Evolutionary conservation across 1,140 invertebrate species (phyloP).

Genomic region (Drosophila lini): DNA sequence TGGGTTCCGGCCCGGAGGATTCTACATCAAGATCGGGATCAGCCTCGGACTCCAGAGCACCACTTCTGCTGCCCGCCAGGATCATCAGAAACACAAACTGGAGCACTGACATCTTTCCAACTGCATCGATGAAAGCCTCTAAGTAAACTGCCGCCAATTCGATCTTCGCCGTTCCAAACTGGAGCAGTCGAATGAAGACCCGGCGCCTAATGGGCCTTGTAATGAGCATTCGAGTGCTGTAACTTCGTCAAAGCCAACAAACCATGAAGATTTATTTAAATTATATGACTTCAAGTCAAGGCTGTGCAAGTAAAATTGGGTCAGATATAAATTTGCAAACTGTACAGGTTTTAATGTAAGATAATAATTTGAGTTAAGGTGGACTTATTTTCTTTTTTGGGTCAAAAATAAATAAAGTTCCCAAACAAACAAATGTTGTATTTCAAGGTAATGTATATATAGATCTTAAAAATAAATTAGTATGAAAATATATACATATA

Average conservation of each 20-base stretch:
- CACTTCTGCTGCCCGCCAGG: constrained; percentile 2
- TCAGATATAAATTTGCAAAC: neutral
- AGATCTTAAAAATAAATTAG: no score
- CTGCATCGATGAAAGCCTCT: constrained; percentile 22
- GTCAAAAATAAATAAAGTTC: neutral
- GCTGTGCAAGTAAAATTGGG: no score
- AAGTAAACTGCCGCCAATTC: constrained; percentile 25
- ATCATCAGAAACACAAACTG: constrained; percentile 36
- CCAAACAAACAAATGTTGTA: neutral
- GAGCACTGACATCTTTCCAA: constrained; percentile 39
- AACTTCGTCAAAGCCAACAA: constrained; percentile 25
- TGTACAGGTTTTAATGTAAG: neutral
- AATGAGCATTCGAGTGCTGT: constrained; percentile 28
- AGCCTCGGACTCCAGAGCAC: constrained; percentile 11
- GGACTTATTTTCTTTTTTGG: neutral
- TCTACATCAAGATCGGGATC: constrained; percentile 7
- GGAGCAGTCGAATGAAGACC: neutral
- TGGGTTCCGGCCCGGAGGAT: constrained; percentile 8
- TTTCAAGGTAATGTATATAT: neutral
- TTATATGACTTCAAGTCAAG: neutral
- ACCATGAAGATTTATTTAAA: constrained; percentile 28
- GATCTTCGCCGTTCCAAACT: neutral
- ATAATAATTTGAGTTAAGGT: neutral
- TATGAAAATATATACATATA: neutral
- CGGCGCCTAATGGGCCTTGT: constrained; percentile 52